Base-by-base conservation (phyloP, 2,113 vertebrate species). In the Microcebus jonahi region DNA sequence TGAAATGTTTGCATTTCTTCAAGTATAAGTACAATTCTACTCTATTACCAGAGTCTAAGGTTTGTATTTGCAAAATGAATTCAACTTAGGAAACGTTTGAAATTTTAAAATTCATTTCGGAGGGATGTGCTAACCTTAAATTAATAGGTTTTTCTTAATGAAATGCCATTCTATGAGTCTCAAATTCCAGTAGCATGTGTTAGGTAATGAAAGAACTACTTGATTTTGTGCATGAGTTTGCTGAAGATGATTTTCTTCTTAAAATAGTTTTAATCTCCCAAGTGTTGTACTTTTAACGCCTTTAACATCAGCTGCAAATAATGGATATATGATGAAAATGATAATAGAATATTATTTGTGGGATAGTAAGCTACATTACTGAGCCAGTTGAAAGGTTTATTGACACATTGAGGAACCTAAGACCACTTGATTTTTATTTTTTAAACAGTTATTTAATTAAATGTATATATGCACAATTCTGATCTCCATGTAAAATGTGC, bases 41-140 rank as follows among this genome's bases (percentile, higher is more conserved):
- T 92, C 95, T 83, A 71, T 94, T 91, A 80, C 7, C 31, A 85
- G 31, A 94, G 25, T 61, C 63, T 89, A 90, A 89, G 50, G 50
- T 82, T 88, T 88, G 50, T 76, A 79, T 76, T 91, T 57, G 48
- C 73, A 79, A 65, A 95, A 86, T 55, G 18, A 73, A 70, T 39
- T 65, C 70, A 80, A 94, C 15, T 65, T 97, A 55, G 77, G 59
- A 67, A 55, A 63, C 8, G 17, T 42, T 94, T 96, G 21, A 39
- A 90, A 59, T 63, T 87, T 80, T 25, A 80, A 91, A 90, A 39
- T 76, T 88, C 9, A 79, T 76, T 92, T 88, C 50, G 79, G 42
- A 88, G 20, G 20, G 4, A 31, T 94, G 42, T 73, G 29, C 18
- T 97, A 11, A 68, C 85, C 77, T 91, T 94, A 70, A 83, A 70